A percentile compares a stretch with the other conserved stretches of the same genome.
Conservation (phyloP, 2,113 vertebrate genomes). For the Phaethon lepturus region DNA sequence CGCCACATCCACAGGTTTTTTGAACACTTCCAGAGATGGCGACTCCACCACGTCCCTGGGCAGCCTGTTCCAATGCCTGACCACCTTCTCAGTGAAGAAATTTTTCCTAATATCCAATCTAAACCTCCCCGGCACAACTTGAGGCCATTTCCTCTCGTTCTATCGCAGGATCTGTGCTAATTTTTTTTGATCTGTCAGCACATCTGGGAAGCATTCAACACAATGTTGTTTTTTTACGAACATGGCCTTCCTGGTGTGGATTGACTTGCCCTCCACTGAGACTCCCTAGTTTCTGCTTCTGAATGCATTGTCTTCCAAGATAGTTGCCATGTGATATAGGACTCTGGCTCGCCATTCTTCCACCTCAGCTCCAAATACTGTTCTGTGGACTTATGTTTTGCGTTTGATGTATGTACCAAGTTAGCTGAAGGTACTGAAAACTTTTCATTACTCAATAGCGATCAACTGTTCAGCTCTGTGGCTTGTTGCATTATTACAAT, state of each 20-base stretch:
- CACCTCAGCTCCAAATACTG: not conserved
- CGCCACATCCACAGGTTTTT: too few relatives aligned
- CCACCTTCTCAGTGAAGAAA: too few relatives aligned
- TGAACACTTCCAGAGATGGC: too few relatives aligned
- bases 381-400: not conserved
- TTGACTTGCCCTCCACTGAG: not conserved
- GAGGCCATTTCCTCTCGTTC: too few relatives aligned
- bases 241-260: not conserved
- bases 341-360: not conserved
- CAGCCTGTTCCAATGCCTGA: too few relatives aligned
- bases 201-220: not conserved
- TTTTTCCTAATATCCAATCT: too few relatives aligned
- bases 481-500: not conserved
- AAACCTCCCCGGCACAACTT: too few relatives aligned
- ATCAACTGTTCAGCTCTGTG: not conserved
- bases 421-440: not conserved
- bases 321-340: not conserved
- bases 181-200: not conserved
- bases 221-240: not conserved
- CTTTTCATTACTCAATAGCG: rapidly evolving
- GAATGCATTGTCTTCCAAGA: not conserved
- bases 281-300: not conserved
- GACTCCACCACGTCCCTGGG: too few relatives aligned
- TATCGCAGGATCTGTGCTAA: not conserved
- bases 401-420: not conserved